Percentiles rank a stretch among this genome's conserved stretches.
Conservation (phyloP, 2,113 vertebrate species). For the Dromaius novaehollandiae region DNA sequence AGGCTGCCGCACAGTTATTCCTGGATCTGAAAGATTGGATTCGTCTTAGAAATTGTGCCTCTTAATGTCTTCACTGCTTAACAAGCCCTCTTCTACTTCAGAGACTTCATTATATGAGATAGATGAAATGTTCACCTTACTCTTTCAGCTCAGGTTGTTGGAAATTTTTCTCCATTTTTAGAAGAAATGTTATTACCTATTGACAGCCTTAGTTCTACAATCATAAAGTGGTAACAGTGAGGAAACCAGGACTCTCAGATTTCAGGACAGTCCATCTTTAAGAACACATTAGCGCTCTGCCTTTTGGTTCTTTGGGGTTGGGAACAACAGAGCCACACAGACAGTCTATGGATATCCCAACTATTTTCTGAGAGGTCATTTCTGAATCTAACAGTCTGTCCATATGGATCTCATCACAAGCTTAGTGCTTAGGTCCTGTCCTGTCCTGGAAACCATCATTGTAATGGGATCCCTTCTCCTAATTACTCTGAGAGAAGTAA, state of each 20-base stretch:
- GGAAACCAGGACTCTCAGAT: background rate
- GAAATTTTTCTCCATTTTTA: background rate
- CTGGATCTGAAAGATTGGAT: background rate
- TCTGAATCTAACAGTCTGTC: background rate
- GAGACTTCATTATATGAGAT: background rate
- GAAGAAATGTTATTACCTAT: background rate
- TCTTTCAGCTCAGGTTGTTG: background rate
- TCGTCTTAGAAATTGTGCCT: background rate
- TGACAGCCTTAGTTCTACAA: background rate
- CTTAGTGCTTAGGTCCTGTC: background rate
- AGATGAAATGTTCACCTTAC: background rate
- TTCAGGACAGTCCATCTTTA: background rate
- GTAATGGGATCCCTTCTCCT: background rate
- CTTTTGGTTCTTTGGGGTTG: background rate
- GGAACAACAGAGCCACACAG: background rate
- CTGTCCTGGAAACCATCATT: background rate
- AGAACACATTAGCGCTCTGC: background rate
- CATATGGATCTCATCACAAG: accelerated
- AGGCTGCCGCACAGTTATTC: background rate
- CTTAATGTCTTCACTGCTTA: background rate
- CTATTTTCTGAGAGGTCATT: accelerated
- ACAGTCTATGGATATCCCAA: background rate
- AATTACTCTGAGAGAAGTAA: background rate
- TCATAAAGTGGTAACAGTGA: no score
- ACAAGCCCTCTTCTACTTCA: background rate